Percentiles rank a stretch among this genome's conserved stretches.
Conservation (phyloP, 1,140 invertebrate genomes). For the Drosophila miranda region DNA sequence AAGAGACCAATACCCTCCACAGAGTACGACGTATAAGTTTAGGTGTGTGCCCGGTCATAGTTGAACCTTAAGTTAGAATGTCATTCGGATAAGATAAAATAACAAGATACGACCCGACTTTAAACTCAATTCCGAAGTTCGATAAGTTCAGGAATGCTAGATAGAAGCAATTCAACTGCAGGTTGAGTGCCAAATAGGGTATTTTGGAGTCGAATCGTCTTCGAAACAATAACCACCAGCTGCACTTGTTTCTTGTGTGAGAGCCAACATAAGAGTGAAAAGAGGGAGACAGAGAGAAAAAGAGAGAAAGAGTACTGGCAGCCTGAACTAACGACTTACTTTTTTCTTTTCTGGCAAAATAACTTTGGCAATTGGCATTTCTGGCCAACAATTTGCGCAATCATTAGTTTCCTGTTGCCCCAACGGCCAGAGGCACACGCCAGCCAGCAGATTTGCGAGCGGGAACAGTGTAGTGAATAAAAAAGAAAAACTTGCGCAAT, state of each 20-base stretch:
- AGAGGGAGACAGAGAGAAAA: conserved; percentile 17
- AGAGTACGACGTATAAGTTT: too few species aligned
- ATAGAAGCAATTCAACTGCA: too few species aligned
- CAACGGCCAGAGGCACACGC: conserved; percentile 48
- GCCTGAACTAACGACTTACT: conserved; percentile 12
- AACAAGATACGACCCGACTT: conserved; percentile 16
- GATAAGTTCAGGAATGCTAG: too few species aligned
- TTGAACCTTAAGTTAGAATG: too few species aligned
- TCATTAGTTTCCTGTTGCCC: conserved; percentile 74
- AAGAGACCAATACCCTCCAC: conserved; percentile 27
- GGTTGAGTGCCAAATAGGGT: neutral
- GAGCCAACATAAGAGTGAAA: conserved; percentile 14
- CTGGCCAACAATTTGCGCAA: conserved; percentile 68
- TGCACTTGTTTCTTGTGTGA: conserved; percentile 40
- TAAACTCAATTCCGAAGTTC: neutral
- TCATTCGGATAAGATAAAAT: too few species aligned
- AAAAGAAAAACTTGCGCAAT: conserved; percentile 66
- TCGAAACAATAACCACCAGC: conserved; percentile 11
- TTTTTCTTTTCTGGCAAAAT: conserved; percentile 40
- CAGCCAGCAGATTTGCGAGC: conserved; percentile 31
- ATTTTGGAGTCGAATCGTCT: neutral
- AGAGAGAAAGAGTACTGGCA: neutral
- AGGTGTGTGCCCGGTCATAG: too few species aligned
- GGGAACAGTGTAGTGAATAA: conserved; percentile 52
- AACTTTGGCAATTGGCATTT: conserved; percentile 74